Conservation (phyloP, 2,888 invertebrate genomes). For the Acanthosepion pharaonis region DNA sequence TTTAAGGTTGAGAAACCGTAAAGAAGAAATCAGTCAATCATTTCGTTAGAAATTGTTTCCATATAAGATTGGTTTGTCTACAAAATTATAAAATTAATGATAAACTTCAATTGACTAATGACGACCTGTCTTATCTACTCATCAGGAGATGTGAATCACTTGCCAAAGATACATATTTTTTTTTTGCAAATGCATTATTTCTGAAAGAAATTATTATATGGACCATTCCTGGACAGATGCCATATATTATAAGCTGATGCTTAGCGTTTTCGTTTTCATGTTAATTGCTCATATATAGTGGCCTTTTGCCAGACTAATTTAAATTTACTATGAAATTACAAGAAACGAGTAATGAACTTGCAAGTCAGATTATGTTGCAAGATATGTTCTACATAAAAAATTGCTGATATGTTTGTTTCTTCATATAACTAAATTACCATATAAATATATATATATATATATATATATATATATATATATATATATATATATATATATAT, state of each 20-base stretch:
- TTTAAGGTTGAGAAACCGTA: no score
- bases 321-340: background rate
- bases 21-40: no score
- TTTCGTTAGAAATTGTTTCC: no score
- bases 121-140: background rate
- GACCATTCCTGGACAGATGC: background rate
- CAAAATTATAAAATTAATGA: background rate
- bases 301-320: background rate
- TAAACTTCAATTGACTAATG: background rate
- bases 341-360: no score
- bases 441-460: no score
- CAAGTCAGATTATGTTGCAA: no score
- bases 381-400: no score
- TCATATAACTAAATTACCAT: accelerated
- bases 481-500: no score
- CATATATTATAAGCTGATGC: background rate
- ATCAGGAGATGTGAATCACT: background rate
- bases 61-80: background rate
- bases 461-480: no score
- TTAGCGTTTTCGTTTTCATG: background rate
- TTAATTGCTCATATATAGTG: background rate
- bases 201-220: no score
- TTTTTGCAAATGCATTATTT: background rate
- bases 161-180: background rate
- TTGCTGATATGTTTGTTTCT: no score